Evolutionary conservation across 2,113 vertebrate species (phyloP), one percentile per base, ranked within the genome.

Genomic region (Podarcis raffonei): DNA sequence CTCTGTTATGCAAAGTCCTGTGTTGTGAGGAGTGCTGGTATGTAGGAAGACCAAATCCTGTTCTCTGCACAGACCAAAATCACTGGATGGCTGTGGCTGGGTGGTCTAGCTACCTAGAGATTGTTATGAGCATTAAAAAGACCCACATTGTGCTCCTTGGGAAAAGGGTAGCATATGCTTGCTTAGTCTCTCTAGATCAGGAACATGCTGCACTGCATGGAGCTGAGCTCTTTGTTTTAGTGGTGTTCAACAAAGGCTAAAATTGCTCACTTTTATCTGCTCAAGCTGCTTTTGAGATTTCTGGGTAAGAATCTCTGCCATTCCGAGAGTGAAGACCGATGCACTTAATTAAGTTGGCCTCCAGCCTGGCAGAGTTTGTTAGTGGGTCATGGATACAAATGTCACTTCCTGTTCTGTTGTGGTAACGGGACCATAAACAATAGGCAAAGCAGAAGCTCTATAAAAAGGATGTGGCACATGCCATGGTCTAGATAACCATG

Each of bases 351-450:
- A 77, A 57, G 75, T 74, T 91, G 93, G 93, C 72, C 1, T 12
- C 25, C 66, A 2, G 81, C 92, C 91, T 94, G 92, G 84, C 82
- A 87, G 86, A 87, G 68, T 90, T 91, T 94, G 88, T 82, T 92
- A 92, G 6, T 32, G 13, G 37, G 88, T 83, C 66, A 74, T 83
- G 91, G 83, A 85, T 87, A 85, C 37, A 93, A 89, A 86, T 93
- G 89, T 86, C 85, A 93, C 85, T 92, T 86, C 71, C 83, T 0
- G 0, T 20, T 91, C 78, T 95, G 94, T 92, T 96, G 90, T 97
- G 93, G 95, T 95, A 96, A 95, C 93, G 0, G 0, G 23, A 71
- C 27, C 72, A 91, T 77, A 94, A 96, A 96, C 94, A 59, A 20
- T 18, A 37, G 37, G 78, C 86, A 6, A 53, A 87, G 71, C 87